Base-by-base conservation (phyloP, 1,140 invertebrate genomes). In the Harpegnathos saltator region DNA sequence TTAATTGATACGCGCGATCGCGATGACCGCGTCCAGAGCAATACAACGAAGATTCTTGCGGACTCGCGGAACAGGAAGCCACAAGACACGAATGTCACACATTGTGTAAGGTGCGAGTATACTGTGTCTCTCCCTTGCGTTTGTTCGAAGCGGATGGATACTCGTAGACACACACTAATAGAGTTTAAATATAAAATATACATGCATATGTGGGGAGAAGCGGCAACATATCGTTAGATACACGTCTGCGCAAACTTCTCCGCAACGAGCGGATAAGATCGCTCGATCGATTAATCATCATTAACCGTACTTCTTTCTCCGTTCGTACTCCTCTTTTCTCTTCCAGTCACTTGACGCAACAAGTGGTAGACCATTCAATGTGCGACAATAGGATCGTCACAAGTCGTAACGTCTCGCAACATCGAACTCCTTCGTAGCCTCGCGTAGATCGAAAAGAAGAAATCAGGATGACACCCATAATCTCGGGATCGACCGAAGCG, bases 11-110 rank as follows among this genome's bases (percentile, higher is more conserved):
- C 48, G 58, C 17, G 22, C 65, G 50, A 75, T 74, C 33, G 19
- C 26, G 9, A 62, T 5, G 44, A 56, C 26, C 5, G 29, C 29
- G 29, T 5, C 38, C 52, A n/a, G 29, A 69, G 33, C 29, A 12
- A n/a, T n/a, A n/a, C n/a, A n/a, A 78, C 24, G 48, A 80, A 71
- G 52, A 59, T 80, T 71, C 17, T 71, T 58, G 65, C 66, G 11
- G 15, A 69, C 15, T 65, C 69, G 19, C 69, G 11, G 71, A 58
- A 80, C 33, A 56, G 52, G 15, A 58, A 80, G 26, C 19, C 7
- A n/a, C n/a, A 65, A 68, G 44, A 86, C 44, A 59, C 19, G 24
- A 66, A 73, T 22, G 26, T 52, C 9, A 62, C 22, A 26, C 15
- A n/a, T n/a, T n/a, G n/a, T n/a, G 65, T 59, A 15, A 77, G 50